Percentiles rank a stretch among this genome's conserved stretches.
Conservation (phyloP, 2,113 vertebrate species). For the Aspidoscelis tigris region DNA sequence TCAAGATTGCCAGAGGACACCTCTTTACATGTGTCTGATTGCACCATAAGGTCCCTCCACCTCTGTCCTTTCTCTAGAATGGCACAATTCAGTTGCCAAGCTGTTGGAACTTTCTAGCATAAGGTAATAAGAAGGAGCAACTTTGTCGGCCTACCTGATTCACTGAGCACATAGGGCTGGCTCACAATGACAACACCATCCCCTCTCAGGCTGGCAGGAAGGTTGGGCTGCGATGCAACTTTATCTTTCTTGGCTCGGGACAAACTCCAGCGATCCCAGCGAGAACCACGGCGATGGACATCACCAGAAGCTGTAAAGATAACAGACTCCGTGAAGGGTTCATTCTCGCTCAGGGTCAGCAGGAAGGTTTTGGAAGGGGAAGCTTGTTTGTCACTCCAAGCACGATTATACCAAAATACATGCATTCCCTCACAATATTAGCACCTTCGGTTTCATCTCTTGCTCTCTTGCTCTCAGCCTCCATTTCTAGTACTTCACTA, state of each 20-base stretch:
- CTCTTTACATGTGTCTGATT: no score
- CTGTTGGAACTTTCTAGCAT: neutral
- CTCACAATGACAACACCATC: conserved; percentile 74
- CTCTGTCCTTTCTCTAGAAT: neutral
- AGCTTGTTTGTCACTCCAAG: neutral
- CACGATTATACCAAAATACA: no score
- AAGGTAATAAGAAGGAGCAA: neutral
- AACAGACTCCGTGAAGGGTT: conserved; percentile 32
- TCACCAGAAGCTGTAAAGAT: conserved; percentile 57
- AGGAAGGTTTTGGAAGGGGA: neutral
- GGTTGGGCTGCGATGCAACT: conserved; percentile 87
- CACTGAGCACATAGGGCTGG: conserved; percentile 81
- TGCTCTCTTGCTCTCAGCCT: neutral
- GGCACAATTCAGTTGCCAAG: neutral
- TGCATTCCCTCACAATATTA: neutral
- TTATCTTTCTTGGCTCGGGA: conserved; percentile 86
- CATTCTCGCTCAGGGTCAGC: conserved; percentile 25
- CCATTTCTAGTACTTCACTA: neutral
- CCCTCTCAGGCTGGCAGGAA: conserved; percentile 85
- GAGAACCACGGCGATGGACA: conserved; percentile 72
- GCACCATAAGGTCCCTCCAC: neutral
- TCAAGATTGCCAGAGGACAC: no score
- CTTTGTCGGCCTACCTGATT: conserved; percentile 83
- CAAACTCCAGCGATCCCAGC: conserved; percentile 94
- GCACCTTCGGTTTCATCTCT: neutral